Evolutionary conservation across 2,797 vertebrate genomes (phyloP).

Genomic region (Phoeniculus purpureus): DNA sequence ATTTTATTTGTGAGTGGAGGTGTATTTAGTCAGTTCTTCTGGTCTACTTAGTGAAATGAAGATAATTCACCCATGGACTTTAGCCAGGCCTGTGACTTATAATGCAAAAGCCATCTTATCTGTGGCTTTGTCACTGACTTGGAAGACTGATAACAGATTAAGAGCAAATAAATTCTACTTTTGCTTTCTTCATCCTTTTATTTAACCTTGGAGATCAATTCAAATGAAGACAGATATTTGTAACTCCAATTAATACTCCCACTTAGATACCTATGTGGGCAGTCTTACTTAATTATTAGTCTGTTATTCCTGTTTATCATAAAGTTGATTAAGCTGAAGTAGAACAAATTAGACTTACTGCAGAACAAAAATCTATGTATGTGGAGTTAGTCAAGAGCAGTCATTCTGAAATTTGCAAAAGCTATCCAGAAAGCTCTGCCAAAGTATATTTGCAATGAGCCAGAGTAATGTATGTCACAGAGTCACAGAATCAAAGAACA

Average conservation of each 20-base stretch:
- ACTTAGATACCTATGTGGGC: neutral
- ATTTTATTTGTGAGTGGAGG: neutral
- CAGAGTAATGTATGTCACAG: neutral
- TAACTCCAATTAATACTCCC: neutral
- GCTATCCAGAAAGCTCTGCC: constrained; percentile 19
- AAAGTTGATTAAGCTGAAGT: constrained; percentile 13
- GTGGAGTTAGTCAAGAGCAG: neutral
- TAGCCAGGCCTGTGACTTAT: neutral
- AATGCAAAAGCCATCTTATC: constrained; percentile 6
- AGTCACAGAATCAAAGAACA: too few species aligned
- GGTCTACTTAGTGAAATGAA: neutral
- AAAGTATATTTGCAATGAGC: neutral
- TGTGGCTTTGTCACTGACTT: neutral
- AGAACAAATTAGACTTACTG: neutral
- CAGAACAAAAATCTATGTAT: neutral
- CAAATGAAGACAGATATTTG: neutral
- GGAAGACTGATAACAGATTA: neutral
- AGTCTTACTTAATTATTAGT: neutral
- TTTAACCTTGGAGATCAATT: neutral
- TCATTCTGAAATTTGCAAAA: constrained; percentile 25
- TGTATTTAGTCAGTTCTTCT: neutral
- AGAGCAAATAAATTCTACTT: neutral
- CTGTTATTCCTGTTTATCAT: neutral
- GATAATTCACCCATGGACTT: neutral
- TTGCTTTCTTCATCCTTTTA: neutral